These are phyloP conservation scores for Sepioteuthis lessoniana DNA, from an alignment of 2,888 invertebrate species.

Conservation along the genomic window DNA sequence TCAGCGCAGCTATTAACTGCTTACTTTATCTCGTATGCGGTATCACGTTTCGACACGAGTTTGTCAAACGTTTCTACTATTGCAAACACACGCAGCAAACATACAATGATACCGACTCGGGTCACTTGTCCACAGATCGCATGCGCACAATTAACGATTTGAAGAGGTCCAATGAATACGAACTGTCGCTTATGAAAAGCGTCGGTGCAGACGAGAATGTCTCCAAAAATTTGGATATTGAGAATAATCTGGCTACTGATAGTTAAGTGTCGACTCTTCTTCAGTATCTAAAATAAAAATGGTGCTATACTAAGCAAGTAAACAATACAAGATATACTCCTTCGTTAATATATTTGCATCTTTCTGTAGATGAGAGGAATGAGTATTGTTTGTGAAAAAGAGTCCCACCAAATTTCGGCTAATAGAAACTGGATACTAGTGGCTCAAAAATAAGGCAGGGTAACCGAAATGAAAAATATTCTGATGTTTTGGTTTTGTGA, in stretches of 20 bases:
- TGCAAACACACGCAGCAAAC: not conserved
- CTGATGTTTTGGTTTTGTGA: too few species aligned
- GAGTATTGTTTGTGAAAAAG: not conserved
- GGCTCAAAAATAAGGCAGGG: too few species aligned
- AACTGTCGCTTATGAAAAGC: not conserved
- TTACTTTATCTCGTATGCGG: slow-evolving; percentile 52
- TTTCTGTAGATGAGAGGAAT: too few species aligned
- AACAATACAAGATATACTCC: too few species aligned
- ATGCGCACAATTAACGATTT: not conserved
- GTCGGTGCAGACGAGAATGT: not conserved
- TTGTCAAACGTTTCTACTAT: slow-evolving; percentile 48
- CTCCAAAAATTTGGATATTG: not conserved
- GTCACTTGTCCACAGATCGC: not conserved
- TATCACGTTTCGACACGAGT: slow-evolving; percentile 51
- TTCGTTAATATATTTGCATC: too few species aligned
- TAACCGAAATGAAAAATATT: too few species aligned
- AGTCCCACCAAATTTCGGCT: too few species aligned
- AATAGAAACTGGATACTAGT: too few species aligned
- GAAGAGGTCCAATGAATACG: not conserved
- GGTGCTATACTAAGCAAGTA: too few species aligned
- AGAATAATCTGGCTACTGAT: not conserved
- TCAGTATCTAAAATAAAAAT: too few species aligned
- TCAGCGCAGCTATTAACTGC: slow-evolving; percentile 51
- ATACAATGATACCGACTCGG: not conserved
- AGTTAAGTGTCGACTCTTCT: not conserved